phyloP scores from a whole-genome alignment of 1,140 invertebrate species.

The Bombus breviceps region DNA sequence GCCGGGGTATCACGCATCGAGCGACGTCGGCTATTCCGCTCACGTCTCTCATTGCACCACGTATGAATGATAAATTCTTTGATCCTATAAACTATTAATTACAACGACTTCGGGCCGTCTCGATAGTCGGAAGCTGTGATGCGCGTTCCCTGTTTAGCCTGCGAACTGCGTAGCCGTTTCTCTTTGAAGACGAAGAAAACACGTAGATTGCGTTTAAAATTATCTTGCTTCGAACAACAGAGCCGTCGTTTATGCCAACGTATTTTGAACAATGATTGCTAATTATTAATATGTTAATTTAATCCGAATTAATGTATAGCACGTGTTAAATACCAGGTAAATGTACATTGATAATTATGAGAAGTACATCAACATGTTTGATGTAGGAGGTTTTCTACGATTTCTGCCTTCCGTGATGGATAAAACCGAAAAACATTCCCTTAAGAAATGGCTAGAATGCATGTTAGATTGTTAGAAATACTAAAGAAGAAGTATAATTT shows the following conservation, averaged over 20 bases:
- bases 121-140: slow-evolving; percentile 1
- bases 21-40: slow-evolving; percentile 13
- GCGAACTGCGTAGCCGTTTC: neutral
- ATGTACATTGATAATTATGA: no score
- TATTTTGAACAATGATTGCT: neutral
- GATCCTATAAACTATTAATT: slow-evolving; percentile 42
- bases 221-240: neutral
- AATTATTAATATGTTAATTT: neutral
- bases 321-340: neutral
- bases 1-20: neutral
- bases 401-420: no score
- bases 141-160: neutral
- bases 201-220: neutral
- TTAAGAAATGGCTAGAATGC: no score
- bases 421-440: no score
- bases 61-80: slow-evolving; percentile 42
- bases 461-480: no score
- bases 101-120: neutral
- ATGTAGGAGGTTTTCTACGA: no score
- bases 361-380: no score
- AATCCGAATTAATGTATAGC: no score
- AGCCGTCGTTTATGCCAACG: neutral
- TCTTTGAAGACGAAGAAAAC: neutral
- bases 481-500: no score
- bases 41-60: neutral